These are phyloP conservation scores for Sebastolobus altivelis DNA, from an alignment of 2,797 vertebrate species.

Conservation along the genomic window DNA sequence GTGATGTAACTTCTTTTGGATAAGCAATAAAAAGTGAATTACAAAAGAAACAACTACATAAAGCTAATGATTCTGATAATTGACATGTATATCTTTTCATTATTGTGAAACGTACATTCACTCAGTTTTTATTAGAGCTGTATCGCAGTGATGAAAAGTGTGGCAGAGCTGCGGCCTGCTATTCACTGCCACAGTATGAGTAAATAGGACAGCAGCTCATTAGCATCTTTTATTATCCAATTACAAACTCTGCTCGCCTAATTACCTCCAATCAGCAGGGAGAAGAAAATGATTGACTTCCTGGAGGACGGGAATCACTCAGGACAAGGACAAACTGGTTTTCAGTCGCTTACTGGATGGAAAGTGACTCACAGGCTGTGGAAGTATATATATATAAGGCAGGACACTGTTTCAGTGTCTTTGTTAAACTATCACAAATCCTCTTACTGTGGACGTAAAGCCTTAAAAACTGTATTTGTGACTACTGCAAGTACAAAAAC, in stretches of 20 bases:
- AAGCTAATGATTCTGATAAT: slow-evolving; percentile 19
- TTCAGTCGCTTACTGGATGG: slow-evolving; percentile 14
- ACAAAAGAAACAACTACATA: not conserved
- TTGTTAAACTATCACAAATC: not conserved
- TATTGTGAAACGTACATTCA: slow-evolving; percentile 9
- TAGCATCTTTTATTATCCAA: slow-evolving; percentile 84
- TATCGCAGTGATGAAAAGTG: slow-evolving; percentile 16
- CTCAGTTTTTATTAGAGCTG: slow-evolving; percentile 9
- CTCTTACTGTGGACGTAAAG: not conserved
- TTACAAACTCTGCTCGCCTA: slow-evolving; percentile 79
- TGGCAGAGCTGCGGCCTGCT: slow-evolving; percentile 35
- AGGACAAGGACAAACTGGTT: slow-evolving; percentile 67
- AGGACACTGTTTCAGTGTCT: not conserved
- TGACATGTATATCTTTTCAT: slow-evolving; percentile 14
- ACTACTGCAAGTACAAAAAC: not conserved
- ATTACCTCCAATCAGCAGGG: slow-evolving; percentile 84
- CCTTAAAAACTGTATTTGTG: not conserved
- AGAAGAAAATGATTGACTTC: slow-evolving; percentile 80
- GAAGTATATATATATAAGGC: not conserved
- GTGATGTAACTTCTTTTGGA: too few relatives aligned
- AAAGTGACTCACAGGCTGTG: slow-evolving; percentile 20
- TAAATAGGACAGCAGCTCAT: slow-evolving; percentile 81
- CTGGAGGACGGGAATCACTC: slow-evolving; percentile 68
- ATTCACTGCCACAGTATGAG: slow-evolving; percentile 56
- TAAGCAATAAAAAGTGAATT: too few relatives aligned